Percentiles rank a stretch among this genome's conserved stretches.
These are phyloP conservation scores for Pituophis catenifer DNA, from an alignment of 2,113 vertebrate genomes.

Conservation along the genomic window DNA sequence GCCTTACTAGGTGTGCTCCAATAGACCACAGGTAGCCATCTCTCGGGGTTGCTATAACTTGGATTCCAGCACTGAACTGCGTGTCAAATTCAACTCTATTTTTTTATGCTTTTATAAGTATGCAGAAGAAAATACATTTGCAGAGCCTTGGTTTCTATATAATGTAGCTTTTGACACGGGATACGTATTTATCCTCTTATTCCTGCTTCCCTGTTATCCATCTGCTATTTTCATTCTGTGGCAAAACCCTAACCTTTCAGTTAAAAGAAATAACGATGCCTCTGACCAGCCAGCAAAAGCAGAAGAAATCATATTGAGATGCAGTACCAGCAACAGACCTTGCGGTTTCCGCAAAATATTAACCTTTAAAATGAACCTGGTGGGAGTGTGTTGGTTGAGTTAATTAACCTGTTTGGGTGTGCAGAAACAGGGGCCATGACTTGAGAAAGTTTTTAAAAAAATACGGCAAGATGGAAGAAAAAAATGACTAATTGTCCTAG, in stretches of 20 bases:
- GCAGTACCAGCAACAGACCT: neutral
- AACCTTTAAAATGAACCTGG: too few relatives aligned
- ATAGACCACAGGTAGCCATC: neutral
- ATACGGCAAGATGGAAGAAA: neutral
- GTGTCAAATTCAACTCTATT: neutral
- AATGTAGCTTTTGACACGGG: neutral
- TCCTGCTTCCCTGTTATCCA: neutral
- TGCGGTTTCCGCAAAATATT: too few relatives aligned
- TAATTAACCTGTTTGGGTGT: neutral
- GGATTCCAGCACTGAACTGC: neutral
- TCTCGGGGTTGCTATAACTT: neutral
- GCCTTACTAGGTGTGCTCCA: neutral
- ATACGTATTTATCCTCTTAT: neutral
- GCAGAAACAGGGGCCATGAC: neutral
- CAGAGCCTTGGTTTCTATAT: neutral
- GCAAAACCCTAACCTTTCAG: neutral
- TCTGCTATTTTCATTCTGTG: neutral
- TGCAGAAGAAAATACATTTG: neutral
- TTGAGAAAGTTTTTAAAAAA: neutral
- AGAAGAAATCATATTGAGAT: neutral
- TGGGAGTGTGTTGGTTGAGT: too few relatives aligned
- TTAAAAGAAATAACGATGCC: neutral
- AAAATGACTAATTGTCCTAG: neutral
- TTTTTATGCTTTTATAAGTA: neutral
- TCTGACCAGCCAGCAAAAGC: neutral